These are phyloP conservation scores for Epizoanthus ramosus DNA, from an alignment of 92 coral and sea anemone genomes.

Conservation along the genomic window DNA sequence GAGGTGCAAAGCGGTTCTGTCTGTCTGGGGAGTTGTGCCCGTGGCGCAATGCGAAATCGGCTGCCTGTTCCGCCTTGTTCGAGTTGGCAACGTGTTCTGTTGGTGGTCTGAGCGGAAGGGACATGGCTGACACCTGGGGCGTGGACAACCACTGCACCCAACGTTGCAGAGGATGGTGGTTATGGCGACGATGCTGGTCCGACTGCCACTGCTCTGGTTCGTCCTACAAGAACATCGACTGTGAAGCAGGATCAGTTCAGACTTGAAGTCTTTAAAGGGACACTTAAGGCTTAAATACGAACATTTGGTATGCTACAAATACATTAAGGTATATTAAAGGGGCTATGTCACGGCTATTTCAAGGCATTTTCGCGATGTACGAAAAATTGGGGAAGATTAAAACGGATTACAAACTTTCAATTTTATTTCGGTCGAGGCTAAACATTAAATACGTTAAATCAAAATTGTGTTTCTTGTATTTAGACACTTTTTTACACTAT, in stretches of 20 bases:
- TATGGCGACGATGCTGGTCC: conserved; percentile 45
- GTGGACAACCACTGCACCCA: conserved; percentile 38
- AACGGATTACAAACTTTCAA: too few relatives aligned
- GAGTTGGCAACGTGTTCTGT: conserved; percentile 47
- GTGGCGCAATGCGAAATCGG: conserved; percentile 42
- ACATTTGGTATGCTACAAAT: too few relatives aligned
- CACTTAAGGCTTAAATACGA: not conserved
- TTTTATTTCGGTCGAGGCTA: too few relatives aligned
- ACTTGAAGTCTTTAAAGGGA: not conserved
- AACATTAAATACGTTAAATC: too few relatives aligned
- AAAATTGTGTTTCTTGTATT: too few relatives aligned
- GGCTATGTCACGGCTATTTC: too few relatives aligned
- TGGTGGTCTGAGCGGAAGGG: conserved; percentile 25
- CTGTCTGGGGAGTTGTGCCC: conserved; percentile 40
- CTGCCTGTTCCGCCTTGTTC: conserved; percentile 49
- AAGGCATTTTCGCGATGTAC: too few relatives aligned
- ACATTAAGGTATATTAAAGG: too few relatives aligned
- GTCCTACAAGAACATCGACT: conserved; percentile 34
- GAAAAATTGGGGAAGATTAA: too few relatives aligned
- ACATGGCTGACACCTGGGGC: conserved; percentile 43
- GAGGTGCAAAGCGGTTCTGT: conserved; percentile 50
- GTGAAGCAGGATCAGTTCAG: conserved; percentile 42
- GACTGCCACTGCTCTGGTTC: conserved; percentile 38
- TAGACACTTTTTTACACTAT: too few relatives aligned
- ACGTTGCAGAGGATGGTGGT: conserved; percentile 42